Evolutionary conservation across 2,797 vertebrate genomes (phyloP).

Genomic region (Mus spretus): DNA sequence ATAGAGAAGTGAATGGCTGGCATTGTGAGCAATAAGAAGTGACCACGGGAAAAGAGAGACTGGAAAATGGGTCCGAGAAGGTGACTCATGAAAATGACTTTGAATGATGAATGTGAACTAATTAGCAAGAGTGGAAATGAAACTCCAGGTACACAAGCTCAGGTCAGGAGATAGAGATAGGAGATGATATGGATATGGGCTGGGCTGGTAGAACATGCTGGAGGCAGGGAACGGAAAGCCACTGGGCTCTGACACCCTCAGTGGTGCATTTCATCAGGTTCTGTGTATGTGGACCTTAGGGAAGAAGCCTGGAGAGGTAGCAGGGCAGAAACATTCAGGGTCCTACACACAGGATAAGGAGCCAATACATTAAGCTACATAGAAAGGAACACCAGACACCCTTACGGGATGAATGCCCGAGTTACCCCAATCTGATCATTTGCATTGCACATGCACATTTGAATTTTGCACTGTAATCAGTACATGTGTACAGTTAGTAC

Average conservation of each 20-base stretch:
- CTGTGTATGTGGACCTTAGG: not conserved
- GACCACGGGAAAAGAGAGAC: not conserved
- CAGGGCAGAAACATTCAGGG: not conserved
- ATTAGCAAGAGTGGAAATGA: not conserved
- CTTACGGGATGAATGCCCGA: not conserved
- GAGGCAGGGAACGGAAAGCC: not conserved
- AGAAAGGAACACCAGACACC: not conserved
- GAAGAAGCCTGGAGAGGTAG: not conserved
- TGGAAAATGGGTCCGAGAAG: conserved; percentile 1
- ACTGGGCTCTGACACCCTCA: not conserved
- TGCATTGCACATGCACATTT: too few relatives aligned
- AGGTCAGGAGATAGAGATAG: not conserved
- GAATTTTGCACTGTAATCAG: too few relatives aligned
- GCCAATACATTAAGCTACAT: not conserved
- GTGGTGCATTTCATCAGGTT: not conserved
- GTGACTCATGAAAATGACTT: not conserved
- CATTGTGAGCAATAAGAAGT: not conserved
- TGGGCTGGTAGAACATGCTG: not conserved
- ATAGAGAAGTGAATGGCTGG: not conserved
- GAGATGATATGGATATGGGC: not conserved
- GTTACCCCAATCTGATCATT: not conserved
- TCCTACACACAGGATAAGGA: not conserved
- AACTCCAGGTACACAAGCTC: not conserved
- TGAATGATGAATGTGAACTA: conserved; percentile 1
- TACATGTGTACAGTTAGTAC: not conserved